These are phyloP conservation scores for Panagrolaimus sp. DNA, from an alignment of 1,140 invertebrate species.

Conservation along the genomic window DNA sequence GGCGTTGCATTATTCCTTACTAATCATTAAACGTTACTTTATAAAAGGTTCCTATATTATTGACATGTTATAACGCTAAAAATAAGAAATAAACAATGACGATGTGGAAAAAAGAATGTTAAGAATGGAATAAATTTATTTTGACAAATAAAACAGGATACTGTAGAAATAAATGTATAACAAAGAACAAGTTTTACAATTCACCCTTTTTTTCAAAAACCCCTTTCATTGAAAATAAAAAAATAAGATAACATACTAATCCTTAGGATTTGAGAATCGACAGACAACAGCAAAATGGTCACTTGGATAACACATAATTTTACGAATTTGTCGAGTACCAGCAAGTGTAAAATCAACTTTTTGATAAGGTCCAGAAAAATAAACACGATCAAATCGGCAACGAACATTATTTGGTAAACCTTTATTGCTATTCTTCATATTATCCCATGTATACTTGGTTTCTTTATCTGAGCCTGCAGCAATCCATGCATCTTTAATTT, in stretches of 20 bases:
- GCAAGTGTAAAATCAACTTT: neutral
- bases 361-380: neutral
- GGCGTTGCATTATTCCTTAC: slow-evolving; percentile 15
- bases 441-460: neutral
- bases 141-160: no score
- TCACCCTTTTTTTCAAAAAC: no score
- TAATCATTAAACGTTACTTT: neutral
- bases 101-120: no score
- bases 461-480: neutral
- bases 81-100: no score
- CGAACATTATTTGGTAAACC: neutral
- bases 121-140: no score
- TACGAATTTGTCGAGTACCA: neutral
- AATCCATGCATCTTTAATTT: neutral
- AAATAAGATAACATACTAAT: no score
- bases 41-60: no score
- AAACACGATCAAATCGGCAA: neutral
- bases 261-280: neutral
- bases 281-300: slow-evolving; percentile 6
- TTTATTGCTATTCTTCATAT: neutral
- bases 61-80: no score
- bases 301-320: neutral
- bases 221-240: no score
- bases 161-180: no score
- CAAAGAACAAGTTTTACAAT: no score